Evolutionary conservation across 2,888 invertebrate genomes (phyloP), one percentile per base, ranked within the genome.

Genomic region (Sthenelais limicola): DNA sequence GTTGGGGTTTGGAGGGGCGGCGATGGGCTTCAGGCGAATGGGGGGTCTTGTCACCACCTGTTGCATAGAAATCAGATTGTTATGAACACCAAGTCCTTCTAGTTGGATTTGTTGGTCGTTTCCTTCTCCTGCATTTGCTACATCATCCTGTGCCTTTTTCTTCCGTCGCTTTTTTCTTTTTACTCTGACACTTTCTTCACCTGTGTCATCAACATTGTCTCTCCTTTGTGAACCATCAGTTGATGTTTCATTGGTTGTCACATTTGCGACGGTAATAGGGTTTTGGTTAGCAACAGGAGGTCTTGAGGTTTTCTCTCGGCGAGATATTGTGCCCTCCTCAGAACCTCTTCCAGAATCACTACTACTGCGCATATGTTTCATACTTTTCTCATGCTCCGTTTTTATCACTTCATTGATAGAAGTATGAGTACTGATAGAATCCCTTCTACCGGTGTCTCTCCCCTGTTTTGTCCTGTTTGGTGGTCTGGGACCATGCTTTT

Each of bases 261-360:
- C 35, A 28, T 56, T 33, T 5, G 26, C 21, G 18, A 21, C 9
- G 7, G 51, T 21, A 7, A 24, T 7, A 7, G 5, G 7, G 21
- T 21, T 51, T 51, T 51, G 21, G 7, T n/a, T 7, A n/a, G 51
- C 21, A 21, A 51, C 5, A 2, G 62, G 24, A 35, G 38, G 62
- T 1, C 62, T 35, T 12, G 7, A 35, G 1, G 38, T 38, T 35
- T n/a, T 38, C n/a, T 62, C 62, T 24, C 38, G 21, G 9, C 62
- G 35, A 15, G 38, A 24, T 43, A 62, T 38, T 38, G 62, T 62
- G 35, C 62, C 62, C 26, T 62, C 62, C 38, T 62, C 62, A 12
- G 62, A 62, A 1, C 62, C 62, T 24, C 62, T 33, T 24, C 62
- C 62, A 21, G 62, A 62, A 35, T 62, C 62, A 62, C 62, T 62